phyloP scores from a whole-genome alignment of 2,113 vertebrate species.

The Empidonax traillii region DNA sequence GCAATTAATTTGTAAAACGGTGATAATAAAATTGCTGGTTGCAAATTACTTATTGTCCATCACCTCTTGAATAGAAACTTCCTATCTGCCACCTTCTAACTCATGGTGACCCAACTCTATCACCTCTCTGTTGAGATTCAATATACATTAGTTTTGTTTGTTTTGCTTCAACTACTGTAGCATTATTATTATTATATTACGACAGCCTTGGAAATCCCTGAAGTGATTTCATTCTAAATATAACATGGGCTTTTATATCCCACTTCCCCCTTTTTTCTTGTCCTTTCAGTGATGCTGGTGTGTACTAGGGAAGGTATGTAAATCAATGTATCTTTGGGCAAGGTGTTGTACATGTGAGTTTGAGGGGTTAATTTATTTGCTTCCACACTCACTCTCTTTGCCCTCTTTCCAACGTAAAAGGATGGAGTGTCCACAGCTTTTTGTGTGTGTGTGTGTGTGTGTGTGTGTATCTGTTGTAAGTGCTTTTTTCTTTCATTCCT shows the following conservation, averaged over 20 bases:
- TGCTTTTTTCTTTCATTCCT: not conserved
- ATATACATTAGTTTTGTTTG: not conserved
- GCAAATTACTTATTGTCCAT: too few species aligned
- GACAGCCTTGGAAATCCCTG: not conserved
- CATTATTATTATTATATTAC: not conserved
- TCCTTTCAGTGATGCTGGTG: not conserved
- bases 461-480: not conserved
- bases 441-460: too few species aligned
- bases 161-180: not conserved
- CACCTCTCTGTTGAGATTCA: not conserved
- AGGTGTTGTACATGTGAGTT: not conserved
- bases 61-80: too few species aligned
- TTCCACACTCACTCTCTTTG: not conserved
- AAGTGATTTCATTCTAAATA: not conserved
- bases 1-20: too few species aligned
- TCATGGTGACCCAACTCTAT: not conserved
- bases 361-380: not conserved
- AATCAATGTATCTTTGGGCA: not conserved
- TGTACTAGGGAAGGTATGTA: not conserved
- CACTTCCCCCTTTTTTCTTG: accelerated
- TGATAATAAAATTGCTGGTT: too few species aligned
- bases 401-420: not conserved
- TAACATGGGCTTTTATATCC: not conserved
- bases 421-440: not conserved
- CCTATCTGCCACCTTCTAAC: not conserved